Evolutionary conservation across 1,140 invertebrate species (phyloP).

Genomic region (Drosophila paulistorum): DNA sequence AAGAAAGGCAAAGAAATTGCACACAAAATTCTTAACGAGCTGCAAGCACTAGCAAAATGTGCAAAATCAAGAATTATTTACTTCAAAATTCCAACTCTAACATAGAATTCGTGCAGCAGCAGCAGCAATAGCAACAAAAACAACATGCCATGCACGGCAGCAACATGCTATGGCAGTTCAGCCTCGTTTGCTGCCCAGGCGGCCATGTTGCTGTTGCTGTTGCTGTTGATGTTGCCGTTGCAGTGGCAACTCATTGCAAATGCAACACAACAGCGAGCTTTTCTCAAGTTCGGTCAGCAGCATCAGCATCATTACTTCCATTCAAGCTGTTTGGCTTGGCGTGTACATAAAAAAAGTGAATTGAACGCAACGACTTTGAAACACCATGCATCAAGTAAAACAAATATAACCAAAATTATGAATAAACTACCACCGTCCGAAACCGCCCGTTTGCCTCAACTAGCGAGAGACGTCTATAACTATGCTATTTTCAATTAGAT

Average conservation of each 20-base stretch:
- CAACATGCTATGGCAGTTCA: slow-evolving; percentile 79
- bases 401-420: slow-evolving; percentile 4
- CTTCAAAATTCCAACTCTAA: slow-evolving; percentile 77
- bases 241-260: slow-evolving; percentile 74
- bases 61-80: slow-evolving; percentile 73
- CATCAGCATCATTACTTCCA: slow-evolving; percentile 80
- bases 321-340: slow-evolving; percentile 79
- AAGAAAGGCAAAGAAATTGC: slow-evolving; percentile 56
- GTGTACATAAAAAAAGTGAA: slow-evolving; percentile 70
- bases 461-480: too few relatives aligned
- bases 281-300: slow-evolving; percentile 61
- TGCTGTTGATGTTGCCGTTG: slow-evolving; percentile 61
- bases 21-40: slow-evolving; percentile 78
- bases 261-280: slow-evolving; percentile 74
- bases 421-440: too few relatives aligned
- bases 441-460: too few relatives aligned
- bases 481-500: too few relatives aligned
- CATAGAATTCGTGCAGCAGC: slow-evolving; percentile 76
- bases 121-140: slow-evolving; percentile 27
- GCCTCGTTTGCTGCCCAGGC: slow-evolving; percentile 80
- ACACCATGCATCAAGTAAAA: slow-evolving; percentile 12
- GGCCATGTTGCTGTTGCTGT: slow-evolving; percentile 80
- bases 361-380: neutral
- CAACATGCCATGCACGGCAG: slow-evolving; percentile 55
- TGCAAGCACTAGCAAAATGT: slow-evolving; percentile 70